phyloP scores from a whole-genome alignment of 2,888 invertebrate species.

The Oligia strigilis region DNA sequence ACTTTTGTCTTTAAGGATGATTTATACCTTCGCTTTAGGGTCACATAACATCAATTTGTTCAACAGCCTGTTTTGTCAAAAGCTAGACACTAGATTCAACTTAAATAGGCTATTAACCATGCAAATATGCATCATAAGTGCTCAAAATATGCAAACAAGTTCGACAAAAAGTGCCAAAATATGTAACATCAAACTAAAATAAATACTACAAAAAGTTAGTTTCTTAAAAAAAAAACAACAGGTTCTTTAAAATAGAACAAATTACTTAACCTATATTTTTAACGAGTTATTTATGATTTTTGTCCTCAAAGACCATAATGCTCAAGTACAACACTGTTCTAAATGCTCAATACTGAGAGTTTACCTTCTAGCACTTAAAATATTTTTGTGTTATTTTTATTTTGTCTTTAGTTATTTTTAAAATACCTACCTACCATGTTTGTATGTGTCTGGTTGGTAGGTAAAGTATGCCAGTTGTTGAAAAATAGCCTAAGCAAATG shows the following conservation, averaged over 20 bases:
- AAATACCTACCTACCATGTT: not conserved
- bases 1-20: not conserved
- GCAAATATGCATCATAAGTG: not conserved
- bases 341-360: not conserved
- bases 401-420: too few species aligned
- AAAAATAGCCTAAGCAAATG: too few species aligned
- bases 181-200: not conserved
- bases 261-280: not conserved
- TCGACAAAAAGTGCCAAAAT: not conserved
- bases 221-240: not conserved
- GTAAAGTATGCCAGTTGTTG: too few species aligned
- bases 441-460: not conserved
- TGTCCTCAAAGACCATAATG: not conserved
- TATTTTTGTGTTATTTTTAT: too few species aligned
- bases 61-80: not conserved
- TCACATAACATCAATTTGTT: not conserved
- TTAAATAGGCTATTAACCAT: not conserved
- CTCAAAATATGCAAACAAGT: too few species aligned
- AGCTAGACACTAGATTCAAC: not conserved
- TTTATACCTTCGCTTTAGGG: too few species aligned
- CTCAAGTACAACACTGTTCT: not conserved
- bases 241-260: not conserved
- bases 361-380: not conserved
- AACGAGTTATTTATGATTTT: not conserved
- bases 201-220: not conserved